phyloP scores from a whole-genome alignment of 1,140 invertebrate genomes.

The Zophobas atratus region DNA sequence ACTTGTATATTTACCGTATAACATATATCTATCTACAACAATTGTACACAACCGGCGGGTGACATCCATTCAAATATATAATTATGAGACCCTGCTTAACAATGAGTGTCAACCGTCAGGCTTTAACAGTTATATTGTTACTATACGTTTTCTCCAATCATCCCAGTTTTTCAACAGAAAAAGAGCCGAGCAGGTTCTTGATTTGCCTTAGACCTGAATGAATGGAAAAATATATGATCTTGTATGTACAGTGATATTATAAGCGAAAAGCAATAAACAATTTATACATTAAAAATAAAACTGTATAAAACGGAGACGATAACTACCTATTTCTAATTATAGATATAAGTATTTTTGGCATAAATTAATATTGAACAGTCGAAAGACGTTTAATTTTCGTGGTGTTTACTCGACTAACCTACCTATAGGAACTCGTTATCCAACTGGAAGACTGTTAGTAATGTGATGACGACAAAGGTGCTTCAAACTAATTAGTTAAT shows the following conservation, averaged over 20 bases:
- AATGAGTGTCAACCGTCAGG: slow-evolving; percentile 64
- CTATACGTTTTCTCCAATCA: slow-evolving; percentile 37
- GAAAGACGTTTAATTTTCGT: slow-evolving; percentile 46
- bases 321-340: slow-evolving; percentile 50
- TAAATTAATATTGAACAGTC: slow-evolving; percentile 53
- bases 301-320: slow-evolving; percentile 34
- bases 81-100: slow-evolving; percentile 67
- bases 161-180: background rate
- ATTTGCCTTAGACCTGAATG: slow-evolving; percentile 15
- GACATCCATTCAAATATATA: slow-evolving; percentile 64
- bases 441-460: slow-evolving; percentile 59
- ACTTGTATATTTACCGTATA: slow-evolving; percentile 55
- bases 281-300: slow-evolving; percentile 49
- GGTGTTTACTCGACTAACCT: slow-evolving; percentile 46
- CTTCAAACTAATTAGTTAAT: slow-evolving; percentile 43
- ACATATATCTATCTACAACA: slow-evolving; percentile 59
- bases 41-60: slow-evolving; percentile 57
- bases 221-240: slow-evolving; percentile 47
- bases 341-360: slow-evolving; percentile 58
- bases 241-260: slow-evolving; percentile 45
- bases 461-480: slow-evolving; percentile 51
- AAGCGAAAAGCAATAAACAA: slow-evolving; percentile 47
- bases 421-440: slow-evolving; percentile 55
- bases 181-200: background rate
- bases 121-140: slow-evolving; percentile 50